Evolutionary conservation across 1,140 invertebrate species (phyloP), one percentile per base, ranked within the genome.

Genomic region (Amphibalanus amphitrite): DNA sequence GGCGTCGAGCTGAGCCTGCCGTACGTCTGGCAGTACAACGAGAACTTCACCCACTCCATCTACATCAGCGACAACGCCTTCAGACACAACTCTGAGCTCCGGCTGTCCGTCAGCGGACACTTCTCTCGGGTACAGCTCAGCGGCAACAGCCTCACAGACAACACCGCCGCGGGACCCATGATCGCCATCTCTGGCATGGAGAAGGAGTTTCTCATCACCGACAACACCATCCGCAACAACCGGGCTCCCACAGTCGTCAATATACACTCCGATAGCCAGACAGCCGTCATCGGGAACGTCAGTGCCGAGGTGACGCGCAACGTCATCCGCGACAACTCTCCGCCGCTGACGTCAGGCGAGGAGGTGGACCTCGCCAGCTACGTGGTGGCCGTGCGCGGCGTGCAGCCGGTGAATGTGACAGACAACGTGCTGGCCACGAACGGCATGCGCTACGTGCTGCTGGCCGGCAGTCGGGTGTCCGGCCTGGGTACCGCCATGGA

Each of bases 161-260:
- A 99, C 78, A 81, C 81, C 10, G 97, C 94, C 76, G 86, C 87
- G 71, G 83, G 80, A 17, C 92, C 96, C 0, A 80, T 99, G 25
- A 84, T 99, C 3, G 86, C 88, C 0, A 83, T 99, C 6, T 83
- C 86, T 71, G 97, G 97, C 25, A 99, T 98, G 94, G 97, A 99
- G 80, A 99, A 99, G 81, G 88, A 90, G 76, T 84, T 98, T 80
- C 83, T 86, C 30, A 88, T 85, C 79, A 86, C 76, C 86, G 89
- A 82, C 78, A 89, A 90, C 77, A 74, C 76, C 70, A 90, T 99
- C 64, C 84, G 87, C 74, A 82, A 84, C 28, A 99, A 99, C 78
- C 86, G 82, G 69, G 92, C 90, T 0, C 83, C 85, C n/a, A 92
- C 87, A 77, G 89, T 97, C 82, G 84, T 97, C 0, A 89, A 96